phyloP scores from a whole-genome alignment of 2,888 invertebrate genomes.

The Tenthredo scrophulariae region DNA sequence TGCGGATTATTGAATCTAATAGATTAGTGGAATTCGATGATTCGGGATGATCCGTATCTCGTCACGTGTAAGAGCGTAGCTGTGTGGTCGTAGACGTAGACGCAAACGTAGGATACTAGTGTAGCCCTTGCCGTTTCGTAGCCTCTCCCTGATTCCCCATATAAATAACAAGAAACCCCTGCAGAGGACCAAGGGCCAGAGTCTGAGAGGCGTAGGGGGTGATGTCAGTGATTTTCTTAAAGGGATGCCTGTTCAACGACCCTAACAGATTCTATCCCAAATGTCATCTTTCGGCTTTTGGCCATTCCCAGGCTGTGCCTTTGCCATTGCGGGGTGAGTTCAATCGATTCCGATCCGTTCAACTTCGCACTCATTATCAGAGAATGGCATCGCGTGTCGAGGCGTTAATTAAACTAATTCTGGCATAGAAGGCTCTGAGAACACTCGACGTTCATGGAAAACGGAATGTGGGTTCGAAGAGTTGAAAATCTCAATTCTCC shows the following conservation, averaged over 20 bases:
- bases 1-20: neutral
- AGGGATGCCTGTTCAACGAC: conserved; percentile 19
- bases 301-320: neutral
- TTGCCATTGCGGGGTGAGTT: neutral
- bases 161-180: conserved; percentile 1
- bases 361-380: conserved; percentile 29
- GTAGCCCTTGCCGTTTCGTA: neutral
- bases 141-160: neutral
- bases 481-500: conserved; percentile 8
- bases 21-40: neutral
- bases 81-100: neutral
- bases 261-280: conserved; percentile 17
- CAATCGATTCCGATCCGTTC: conserved; percentile 25
- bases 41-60: neutral
- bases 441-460: conserved; percentile 30
- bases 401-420: conserved; percentile 37
- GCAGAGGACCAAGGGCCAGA: neutral
- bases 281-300: conserved; percentile 28
- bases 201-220: neutral
- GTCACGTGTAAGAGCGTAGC: neutral
- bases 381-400: conserved; percentile 34
- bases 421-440: neutral
- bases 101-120: neutral
- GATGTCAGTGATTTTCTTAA: conserved; percentile 33
- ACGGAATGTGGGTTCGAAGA: neutral